Base-by-base conservation (phyloP, 2,113 vertebrate species). In the Nettapus auritus region DNA sequence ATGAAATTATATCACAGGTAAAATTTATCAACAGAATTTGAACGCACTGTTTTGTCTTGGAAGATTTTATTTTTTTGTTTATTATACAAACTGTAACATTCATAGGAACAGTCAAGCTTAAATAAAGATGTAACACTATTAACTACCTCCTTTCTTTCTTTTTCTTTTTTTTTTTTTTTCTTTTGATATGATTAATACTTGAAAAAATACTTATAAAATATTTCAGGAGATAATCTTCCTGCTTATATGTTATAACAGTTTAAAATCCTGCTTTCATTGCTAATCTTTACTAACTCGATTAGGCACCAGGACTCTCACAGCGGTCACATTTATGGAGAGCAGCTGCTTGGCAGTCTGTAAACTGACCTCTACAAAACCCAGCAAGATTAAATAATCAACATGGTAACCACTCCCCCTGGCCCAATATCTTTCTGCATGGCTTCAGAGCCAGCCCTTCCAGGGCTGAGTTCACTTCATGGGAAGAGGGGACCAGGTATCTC, bases 261-360 rank as follows among this genome's bases (percentile, higher is more conserved):
- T 66, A 75, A 87, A 36, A 14, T 71, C 40, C 46, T 59, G 34
- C 78, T 77, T 85, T 89, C 82, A 74, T 29, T 82, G 46, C 69
- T 90, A 78, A 95, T 89, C 86, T 92, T 57, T 48, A 46, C 57
- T 86, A 95, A 91, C 90, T 82, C 13, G 62, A 95, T 93, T 88
- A 93, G 79, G 71, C 56, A 34, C 22, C 0, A 0, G 64, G 46
- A 83, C 71, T 44, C 60, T 60, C 0, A 0, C 64, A 77, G 76
- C 3, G 0, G 80, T 64, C 86, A 28, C 84, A 88, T 69, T 81
- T 92, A 86, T 29, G 48, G 77, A 93, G 86, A 91, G 74, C 88
- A 96, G 93, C 93, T 94, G 88, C 86, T 78, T 60, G 56, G 36
- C 28, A 91, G 88, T 50, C 90, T 89, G 69, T 31, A 60, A 71